A percentile compares a stretch with the other conserved stretches of the same genome.
These are phyloP conservation scores for Drosophila demipolita DNA, from an alignment of 2,888 invertebrate species.

Conservation along the genomic window DNA sequence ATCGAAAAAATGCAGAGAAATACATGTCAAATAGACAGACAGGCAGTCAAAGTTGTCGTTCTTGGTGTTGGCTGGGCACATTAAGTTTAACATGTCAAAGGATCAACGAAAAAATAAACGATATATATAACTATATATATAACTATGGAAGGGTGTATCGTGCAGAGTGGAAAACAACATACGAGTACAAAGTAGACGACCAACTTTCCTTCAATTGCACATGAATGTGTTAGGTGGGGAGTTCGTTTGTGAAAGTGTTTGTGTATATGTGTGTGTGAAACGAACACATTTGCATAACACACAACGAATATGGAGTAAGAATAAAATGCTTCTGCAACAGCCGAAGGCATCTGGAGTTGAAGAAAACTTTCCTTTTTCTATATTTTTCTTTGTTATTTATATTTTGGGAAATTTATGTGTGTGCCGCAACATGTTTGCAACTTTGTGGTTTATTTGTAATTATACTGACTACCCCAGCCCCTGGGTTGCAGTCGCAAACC, in stretches of 20 bases:
- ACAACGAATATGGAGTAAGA: constrained; percentile 49
- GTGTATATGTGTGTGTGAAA: constrained; percentile 31
- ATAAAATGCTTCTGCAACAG: constrained; percentile 57
- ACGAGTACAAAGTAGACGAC: constrained; percentile 55
- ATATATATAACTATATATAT: constrained; percentile 8
- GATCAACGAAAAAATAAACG: constrained; percentile 63
- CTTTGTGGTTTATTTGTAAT: constrained; percentile 81
- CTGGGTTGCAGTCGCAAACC: constrained; percentile 15
- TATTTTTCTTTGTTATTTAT: constrained; percentile 19
- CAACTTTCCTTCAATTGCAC: constrained; percentile 65
- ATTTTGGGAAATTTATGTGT: constrained; percentile 58
- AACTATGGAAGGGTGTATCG: constrained; percentile 15
- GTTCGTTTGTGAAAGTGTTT: constrained; percentile 10
- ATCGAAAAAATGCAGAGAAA: constrained; percentile 66
- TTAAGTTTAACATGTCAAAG: constrained; percentile 82
- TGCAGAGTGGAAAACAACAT: constrained; percentile 62
- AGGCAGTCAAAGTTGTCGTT: constrained; percentile 20
- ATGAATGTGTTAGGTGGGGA: constrained; percentile 19
- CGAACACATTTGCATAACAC: constrained; percentile 76
- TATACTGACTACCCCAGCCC: constrained; percentile 54
- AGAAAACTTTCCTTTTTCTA: constrained; percentile 37
- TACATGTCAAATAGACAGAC: constrained; percentile 57
- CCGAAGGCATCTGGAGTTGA: constrained; percentile 46
- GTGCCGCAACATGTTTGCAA: constrained; percentile 73
- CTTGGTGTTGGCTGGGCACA: constrained; percentile 55